A percentile compares a stretch with the other conserved stretches of the same genome.
These are phyloP conservation scores for Linnaemya vulpina DNA, from an alignment of 2,888 invertebrate species.

Conservation along the genomic window DNA sequence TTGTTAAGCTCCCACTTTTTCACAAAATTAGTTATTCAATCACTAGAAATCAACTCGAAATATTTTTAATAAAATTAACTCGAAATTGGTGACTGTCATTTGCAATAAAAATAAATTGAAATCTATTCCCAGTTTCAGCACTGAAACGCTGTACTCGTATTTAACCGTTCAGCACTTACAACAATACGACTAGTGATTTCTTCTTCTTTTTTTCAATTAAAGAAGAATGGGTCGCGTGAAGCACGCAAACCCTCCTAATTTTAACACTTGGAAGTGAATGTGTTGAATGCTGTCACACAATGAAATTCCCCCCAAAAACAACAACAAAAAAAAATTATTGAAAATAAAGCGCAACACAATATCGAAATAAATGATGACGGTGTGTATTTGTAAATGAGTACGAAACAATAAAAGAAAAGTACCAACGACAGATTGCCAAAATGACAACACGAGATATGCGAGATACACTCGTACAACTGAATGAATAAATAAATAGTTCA, in stretches of 20 bases:
- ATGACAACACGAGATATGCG: no score
- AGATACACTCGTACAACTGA: constrained; percentile 10
- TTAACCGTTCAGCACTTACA: constrained; percentile 2
- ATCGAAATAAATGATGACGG: constrained; percentile 24
- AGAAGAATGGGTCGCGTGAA: constrained; percentile 74
- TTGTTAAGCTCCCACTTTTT: neutral
- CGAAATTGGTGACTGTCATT: constrained; percentile 69
- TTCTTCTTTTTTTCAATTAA: neutral
- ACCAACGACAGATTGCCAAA: constrained; percentile 16
- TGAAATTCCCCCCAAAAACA: constrained; percentile 38
- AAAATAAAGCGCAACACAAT: constrained; percentile 49
- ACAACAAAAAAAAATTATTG: constrained; percentile 51
- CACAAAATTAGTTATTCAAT: neutral
- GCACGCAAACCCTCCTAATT: constrained; percentile 76
- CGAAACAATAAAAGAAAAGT: constrained; percentile 32
- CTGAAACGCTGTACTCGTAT: constrained; percentile 28
- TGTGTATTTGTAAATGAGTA: constrained; percentile 24
- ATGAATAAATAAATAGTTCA: constrained; percentile 37
- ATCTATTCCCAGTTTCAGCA: constrained; percentile 22
- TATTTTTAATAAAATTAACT: constrained; percentile 15
- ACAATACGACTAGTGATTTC: neutral
- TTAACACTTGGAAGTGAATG: constrained; percentile 40
- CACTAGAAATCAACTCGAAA: neutral
- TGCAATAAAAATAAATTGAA: constrained; percentile 54
- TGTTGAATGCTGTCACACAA: constrained; percentile 18